A percentile compares a stretch with the other conserved stretches of the same genome.
Evolutionary conservation across 2,888 invertebrate genomes (phyloP).

Genomic region (Mycalesis mineus): DNA sequence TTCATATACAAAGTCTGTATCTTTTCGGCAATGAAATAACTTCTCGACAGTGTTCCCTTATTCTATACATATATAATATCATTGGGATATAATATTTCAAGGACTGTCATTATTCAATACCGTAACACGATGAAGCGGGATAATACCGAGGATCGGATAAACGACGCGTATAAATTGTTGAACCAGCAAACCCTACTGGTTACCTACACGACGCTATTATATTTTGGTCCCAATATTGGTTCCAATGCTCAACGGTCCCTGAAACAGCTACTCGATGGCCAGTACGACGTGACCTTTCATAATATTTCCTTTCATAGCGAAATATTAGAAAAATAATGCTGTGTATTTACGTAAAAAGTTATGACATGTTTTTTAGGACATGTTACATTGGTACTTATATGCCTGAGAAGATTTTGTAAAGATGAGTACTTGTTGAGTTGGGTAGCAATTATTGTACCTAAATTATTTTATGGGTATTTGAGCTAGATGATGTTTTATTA

Average conservation of each 20-base stretch:
- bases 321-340: not conserved
- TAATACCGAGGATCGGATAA: not conserved
- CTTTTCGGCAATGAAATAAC: too few species aligned
- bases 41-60: too few species aligned
- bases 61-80: not conserved
- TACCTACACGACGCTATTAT: not conserved
- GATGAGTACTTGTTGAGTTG: too few species aligned
- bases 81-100: not conserved
- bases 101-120: not conserved
- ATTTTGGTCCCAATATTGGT: not conserved
- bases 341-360: too few species aligned
- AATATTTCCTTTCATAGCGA: not conserved
- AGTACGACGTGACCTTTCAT: not conserved
- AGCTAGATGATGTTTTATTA: too few species aligned
- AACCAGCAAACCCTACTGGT: not conserved
- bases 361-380: too few species aligned
- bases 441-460: too few species aligned
- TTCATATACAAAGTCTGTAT: too few species aligned
- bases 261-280: not conserved
- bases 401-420: too few species aligned
- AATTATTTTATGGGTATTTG: too few species aligned
- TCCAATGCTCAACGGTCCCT: conserved; percentile 2
- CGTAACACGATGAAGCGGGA: not conserved
- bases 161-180: conserved; percentile 7
- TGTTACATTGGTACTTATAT: too few species aligned